These are phyloP conservation scores for Helleia helle DNA, from an alignment of 2,888 invertebrate genomes.

Conservation along the genomic window DNA sequence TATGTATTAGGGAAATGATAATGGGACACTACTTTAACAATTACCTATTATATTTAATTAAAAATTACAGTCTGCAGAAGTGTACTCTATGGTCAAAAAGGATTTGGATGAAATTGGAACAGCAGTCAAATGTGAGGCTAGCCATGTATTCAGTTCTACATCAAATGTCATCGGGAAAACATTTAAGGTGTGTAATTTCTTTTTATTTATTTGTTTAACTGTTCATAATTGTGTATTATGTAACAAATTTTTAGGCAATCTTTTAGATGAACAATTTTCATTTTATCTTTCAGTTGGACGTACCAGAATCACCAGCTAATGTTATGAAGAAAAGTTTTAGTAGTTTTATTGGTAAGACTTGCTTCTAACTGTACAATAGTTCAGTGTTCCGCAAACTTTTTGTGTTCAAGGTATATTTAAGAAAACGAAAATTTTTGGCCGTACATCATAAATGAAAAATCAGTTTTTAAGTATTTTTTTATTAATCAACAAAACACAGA, in stretches of 20 bases:
- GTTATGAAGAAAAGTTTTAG: slow-evolving; percentile 82
- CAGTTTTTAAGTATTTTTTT: too few species aligned
- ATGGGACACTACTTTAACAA: not conserved
- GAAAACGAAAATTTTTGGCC: too few species aligned
- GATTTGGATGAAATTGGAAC: slow-evolving; percentile 83
- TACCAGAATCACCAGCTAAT: slow-evolving; percentile 80
- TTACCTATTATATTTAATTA: not conserved
- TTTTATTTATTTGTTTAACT: too few species aligned
- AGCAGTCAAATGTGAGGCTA: slow-evolving; percentile 81
- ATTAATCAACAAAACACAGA: too few species aligned
- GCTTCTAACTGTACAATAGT: not conserved
- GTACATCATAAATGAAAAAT: too few species aligned
- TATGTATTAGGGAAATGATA: too few species aligned
- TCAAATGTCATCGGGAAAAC: slow-evolving; percentile 80
- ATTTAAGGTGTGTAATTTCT: slow-evolving; percentile 67
- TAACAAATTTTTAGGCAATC: not conserved
- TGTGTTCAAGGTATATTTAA: too few species aligned
- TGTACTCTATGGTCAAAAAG: slow-evolving; percentile 83
- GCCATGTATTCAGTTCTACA: slow-evolving; percentile 77
- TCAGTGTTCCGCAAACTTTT: too few species aligned
- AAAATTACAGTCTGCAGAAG: slow-evolving; percentile 77
- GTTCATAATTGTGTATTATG: too few species aligned
- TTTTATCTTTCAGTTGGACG: slow-evolving; percentile 74
- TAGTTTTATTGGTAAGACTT: slow-evolving; percentile 76
- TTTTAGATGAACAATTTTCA: not conserved